A percentile compares a stretch with the other conserved stretches of the same genome.
These are phyloP conservation scores for Chaenodraco wilsoni DNA, from an alignment of 2,797 vertebrate genomes.

Conservation along the genomic window DNA sequence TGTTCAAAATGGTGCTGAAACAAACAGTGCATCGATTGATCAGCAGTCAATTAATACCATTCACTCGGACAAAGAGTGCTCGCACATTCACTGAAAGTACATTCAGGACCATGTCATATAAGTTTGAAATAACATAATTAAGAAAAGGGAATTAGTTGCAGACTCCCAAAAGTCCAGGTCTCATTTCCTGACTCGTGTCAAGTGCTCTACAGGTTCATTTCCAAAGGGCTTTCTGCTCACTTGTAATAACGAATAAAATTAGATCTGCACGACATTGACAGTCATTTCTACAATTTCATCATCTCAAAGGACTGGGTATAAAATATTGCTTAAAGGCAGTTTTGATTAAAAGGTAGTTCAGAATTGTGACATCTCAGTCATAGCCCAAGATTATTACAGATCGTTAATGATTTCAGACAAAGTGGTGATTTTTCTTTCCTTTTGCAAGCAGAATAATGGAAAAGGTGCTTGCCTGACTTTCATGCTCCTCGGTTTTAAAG, in stretches of 20 bases:
- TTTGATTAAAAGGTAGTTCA: slow-evolving; percentile 41
- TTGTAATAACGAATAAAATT: slow-evolving; percentile 30
- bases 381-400: slow-evolving; percentile 5
- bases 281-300: slow-evolving; percentile 34
- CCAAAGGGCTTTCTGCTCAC: slow-evolving; percentile 16
- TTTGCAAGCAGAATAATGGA: no score
- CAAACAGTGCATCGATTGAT: neutral
- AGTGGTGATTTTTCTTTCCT: no score
- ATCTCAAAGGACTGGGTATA: slow-evolving; percentile 14
- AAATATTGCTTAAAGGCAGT: neutral
- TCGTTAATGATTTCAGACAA: no score
- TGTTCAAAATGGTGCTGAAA: neutral
- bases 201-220: slow-evolving; percentile 26
- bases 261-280: slow-evolving; percentile 7
- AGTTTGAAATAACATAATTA: neutral
- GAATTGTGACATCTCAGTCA: neutral
- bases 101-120: neutral
- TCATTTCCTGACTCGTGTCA: slow-evolving; percentile 22
- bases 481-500: no score
- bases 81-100: neutral
- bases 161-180: slow-evolving; percentile 3
- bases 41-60: neutral
- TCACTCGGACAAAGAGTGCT: neutral
- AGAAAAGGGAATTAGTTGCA: neutral
- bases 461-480: no score